These are phyloP conservation scores for Aromia moschata DNA, from an alignment of 2,888 invertebrate genomes.

Conservation along the genomic window DNA sequence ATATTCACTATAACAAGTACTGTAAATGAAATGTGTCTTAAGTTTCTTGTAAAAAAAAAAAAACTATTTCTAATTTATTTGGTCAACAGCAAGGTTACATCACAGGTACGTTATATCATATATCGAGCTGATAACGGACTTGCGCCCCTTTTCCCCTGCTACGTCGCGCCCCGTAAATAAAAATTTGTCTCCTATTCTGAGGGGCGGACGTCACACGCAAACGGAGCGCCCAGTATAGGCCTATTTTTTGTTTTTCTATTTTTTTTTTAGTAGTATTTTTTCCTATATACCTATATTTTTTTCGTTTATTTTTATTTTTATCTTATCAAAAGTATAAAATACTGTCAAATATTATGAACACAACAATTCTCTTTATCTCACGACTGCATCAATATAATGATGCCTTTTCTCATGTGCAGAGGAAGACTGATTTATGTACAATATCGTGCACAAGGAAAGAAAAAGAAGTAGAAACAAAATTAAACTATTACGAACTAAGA, in stretches of 20 bases:
- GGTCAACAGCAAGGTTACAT: conserved; percentile 60
- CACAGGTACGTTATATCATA: conserved; percentile 57
- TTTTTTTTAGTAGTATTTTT: too few species aligned
- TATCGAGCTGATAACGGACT: conserved; percentile 33
- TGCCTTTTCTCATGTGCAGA: conserved; percentile 38
- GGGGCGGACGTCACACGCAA: conserved; percentile 12
- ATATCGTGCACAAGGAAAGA: conserved; percentile 40
- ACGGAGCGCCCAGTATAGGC: conserved; percentile 32
- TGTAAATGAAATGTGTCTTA: conserved; percentile 47
- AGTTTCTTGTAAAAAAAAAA: conserved; percentile 35
- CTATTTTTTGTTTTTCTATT: conserved; percentile 45
- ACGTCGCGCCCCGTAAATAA: conserved; percentile 7
- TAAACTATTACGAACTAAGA: conserved; percentile 35
- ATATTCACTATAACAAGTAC: conserved; percentile 37
- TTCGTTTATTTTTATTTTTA: conserved; percentile 52
- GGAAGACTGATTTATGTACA: conserved; percentile 43
- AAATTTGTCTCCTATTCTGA: neutral
- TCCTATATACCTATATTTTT: conserved; percentile 54
- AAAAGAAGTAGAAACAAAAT: conserved; percentile 30
- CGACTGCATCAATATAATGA: conserved; percentile 44
- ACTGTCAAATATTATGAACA: conserved; percentile 64
- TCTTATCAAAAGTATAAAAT: conserved; percentile 63
- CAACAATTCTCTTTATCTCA: conserved; percentile 64
- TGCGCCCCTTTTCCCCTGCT: conserved; percentile 3
- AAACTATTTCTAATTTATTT: conserved; percentile 55